These are phyloP conservation scores for Esperia sulphurella DNA, from an alignment of 2,888 invertebrate species.

Conservation along the genomic window DNA sequence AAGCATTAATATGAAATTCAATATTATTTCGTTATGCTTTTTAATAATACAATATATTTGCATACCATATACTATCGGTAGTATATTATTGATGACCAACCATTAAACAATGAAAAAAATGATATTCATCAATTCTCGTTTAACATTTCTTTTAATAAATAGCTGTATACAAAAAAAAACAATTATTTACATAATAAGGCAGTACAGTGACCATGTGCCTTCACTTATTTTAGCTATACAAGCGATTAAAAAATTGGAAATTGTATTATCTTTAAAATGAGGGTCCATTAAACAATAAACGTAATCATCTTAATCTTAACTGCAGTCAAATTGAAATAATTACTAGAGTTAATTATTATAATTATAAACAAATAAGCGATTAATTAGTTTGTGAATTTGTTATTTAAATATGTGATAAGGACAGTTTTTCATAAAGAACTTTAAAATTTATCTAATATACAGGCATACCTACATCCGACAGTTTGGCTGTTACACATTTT, in stretches of 20 bases:
- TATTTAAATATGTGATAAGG: slow-evolving; percentile 45
- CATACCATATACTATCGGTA: slow-evolving; percentile 77
- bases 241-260: slow-evolving; percentile 72
- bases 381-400: slow-evolving; percentile 76
- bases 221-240: slow-evolving; percentile 74
- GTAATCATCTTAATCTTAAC: slow-evolving; percentile 54
- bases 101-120: slow-evolving; percentile 77
- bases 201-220: slow-evolving; percentile 76
- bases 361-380: slow-evolving; percentile 63
- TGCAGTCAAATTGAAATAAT: slow-evolving; percentile 72
- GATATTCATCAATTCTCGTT: slow-evolving; percentile 73
- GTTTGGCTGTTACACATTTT: slow-evolving; percentile 39
- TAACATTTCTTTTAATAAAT: slow-evolving; percentile 78
- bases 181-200: slow-evolving; percentile 80
- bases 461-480: slow-evolving; percentile 32
- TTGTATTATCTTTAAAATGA: slow-evolving; percentile 56
- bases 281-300: slow-evolving; percentile 53
- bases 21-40: slow-evolving; percentile 79
- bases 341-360: slow-evolving; percentile 68
- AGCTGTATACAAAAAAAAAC: slow-evolving; percentile 79
- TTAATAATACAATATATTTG: slow-evolving; percentile 79
- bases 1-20: slow-evolving; percentile 74
- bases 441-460: slow-evolving; percentile 32
- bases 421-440: slow-evolving; percentile 36
- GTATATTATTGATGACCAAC: slow-evolving; percentile 76